phyloP scores from a whole-genome alignment of 2,888 invertebrate species.

The Laothoe populi region DNA sequence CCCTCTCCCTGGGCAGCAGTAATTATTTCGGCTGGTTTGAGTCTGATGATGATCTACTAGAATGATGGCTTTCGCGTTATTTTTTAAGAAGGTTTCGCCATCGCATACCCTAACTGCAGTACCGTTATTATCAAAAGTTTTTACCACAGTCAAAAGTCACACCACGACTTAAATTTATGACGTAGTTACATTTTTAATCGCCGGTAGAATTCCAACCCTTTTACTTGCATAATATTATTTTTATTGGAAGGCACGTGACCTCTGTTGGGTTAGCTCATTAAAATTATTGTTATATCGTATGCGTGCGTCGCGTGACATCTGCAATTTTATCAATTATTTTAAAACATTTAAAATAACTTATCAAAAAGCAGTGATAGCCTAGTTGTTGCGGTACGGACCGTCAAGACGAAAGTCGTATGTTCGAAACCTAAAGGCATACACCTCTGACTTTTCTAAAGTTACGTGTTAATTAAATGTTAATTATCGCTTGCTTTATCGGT shows the following conservation, averaged over 20 bases:
- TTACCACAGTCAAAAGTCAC: conserved; percentile 26
- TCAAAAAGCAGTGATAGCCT: too few species aligned
- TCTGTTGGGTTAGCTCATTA: neutral
- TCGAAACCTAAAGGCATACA: too few species aligned
- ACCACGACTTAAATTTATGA: neutral
- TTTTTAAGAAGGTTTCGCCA: conserved; percentile 69
- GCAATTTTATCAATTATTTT: neutral
- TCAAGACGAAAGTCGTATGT: too few species aligned
- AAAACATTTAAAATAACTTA: neutral
- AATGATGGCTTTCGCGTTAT: conserved; percentile 52
- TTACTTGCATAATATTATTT: conserved; percentile 1
- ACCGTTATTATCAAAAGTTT: conserved; percentile 70
- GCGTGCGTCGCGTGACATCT: neutral
- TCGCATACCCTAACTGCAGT: conserved; percentile 78
- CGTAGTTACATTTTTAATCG: neutral
- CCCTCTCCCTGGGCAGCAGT: conserved; percentile 34
- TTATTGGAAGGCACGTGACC: neutral
- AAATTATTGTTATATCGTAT: neutral
- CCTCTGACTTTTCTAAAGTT: too few species aligned
- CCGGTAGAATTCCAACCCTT: neutral
- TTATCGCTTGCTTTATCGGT: too few species aligned
- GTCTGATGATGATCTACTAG: conserved; percentile 47
- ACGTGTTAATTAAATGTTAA: too few species aligned
- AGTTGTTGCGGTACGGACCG: too few species aligned
- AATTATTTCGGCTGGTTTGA: conserved; percentile 56